Base-by-base conservation (phyloP, 2,113 vertebrate species). In the Ceyx margarethae region DNA sequence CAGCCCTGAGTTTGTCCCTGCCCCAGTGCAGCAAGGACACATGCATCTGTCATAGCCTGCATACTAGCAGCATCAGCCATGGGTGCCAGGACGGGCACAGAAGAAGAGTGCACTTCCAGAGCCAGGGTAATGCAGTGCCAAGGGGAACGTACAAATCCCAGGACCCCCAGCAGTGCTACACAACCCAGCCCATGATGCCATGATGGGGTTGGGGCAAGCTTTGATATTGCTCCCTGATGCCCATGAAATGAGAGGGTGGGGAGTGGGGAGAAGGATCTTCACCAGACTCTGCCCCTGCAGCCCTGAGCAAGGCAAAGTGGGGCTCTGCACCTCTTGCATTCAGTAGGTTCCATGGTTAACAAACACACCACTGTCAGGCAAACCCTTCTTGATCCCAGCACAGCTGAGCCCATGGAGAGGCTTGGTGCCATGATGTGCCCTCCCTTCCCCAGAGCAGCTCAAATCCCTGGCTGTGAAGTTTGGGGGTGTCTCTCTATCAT, bases 1-100 rank as follows among this genome's bases (percentile, higher is more conserved):
- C 33, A 42, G 57, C 4, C 19, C 35, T 10, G 10, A 4, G 8
- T 53, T 65, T 66, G 26, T 46, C 29, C 18, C 60, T 73, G n/a
- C 10, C 28, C 54, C 0, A 0, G 2, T 16, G 9, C 3, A 5
- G 19, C 48, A 18, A 20, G 13, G 18, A 2, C 64, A 79, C 4
- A 5, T 37, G 28, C 23, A 73, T 19, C 45, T 23, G 3, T 25
- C n/a, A 35, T 1, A 1, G 40, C 31, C 10, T 4, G 2, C 21
- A 9, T 4, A 2, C 35, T 3, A 9, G 17, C 61, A 85, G 65
- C 43, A 76, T 45, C 57, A 61, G 18, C 29, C 4, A 1, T 7
- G 26, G 11, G 29, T 42, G 45, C 29, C 53, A 73, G 15, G 13
- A 50, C 4, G 15, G 73, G n/a, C 62, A 60, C 11, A 50, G 33